A percentile compares a stretch with the other conserved stretches of the same genome.
These are phyloP conservation scores for Eospalax fontanierii DNA, from an alignment of 2,797 vertebrate species.

Conservation along the genomic window DNA sequence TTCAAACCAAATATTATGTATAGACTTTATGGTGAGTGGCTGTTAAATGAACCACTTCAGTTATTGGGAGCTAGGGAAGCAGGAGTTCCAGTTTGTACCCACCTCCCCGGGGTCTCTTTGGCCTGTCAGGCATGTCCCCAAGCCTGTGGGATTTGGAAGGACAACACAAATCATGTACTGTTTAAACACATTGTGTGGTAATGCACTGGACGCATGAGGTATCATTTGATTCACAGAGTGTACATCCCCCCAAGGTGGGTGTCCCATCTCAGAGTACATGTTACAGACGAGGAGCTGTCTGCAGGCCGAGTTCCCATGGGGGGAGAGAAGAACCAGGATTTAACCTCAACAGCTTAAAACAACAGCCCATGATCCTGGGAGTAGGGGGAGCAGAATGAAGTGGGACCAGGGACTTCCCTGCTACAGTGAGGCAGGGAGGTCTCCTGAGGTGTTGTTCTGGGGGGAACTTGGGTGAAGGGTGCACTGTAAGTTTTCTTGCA, in stretches of 20 bases:
- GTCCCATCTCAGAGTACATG: not conserved
- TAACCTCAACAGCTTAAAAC: not conserved
- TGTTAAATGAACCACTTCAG: not conserved
- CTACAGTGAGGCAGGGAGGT: not conserved
- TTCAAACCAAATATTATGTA: not conserved
- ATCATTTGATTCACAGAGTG: not conserved
- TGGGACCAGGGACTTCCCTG: too few species aligned
- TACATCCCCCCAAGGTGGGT: not conserved
- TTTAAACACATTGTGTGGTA: not conserved
- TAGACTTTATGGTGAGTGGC: not conserved
- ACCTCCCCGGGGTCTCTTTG: too few species aligned
- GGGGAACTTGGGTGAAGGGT: not conserved
- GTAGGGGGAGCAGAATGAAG: not conserved
- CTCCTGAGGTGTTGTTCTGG: not conserved
- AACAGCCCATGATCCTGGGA: too few species aligned
- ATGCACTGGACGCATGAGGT: too few species aligned
- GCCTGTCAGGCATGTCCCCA: not conserved
- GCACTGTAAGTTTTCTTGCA: not conserved
- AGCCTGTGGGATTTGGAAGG: not conserved
- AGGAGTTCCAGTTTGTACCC: too few species aligned
- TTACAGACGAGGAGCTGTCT: too few species aligned
- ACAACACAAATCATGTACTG: not conserved
- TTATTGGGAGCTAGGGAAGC: not conserved
- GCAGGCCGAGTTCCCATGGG: too few species aligned
- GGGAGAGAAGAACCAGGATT: not conserved